phyloP scores from a whole-genome alignment of 1,140 invertebrate species.

The Sycobia sp. region DNA sequence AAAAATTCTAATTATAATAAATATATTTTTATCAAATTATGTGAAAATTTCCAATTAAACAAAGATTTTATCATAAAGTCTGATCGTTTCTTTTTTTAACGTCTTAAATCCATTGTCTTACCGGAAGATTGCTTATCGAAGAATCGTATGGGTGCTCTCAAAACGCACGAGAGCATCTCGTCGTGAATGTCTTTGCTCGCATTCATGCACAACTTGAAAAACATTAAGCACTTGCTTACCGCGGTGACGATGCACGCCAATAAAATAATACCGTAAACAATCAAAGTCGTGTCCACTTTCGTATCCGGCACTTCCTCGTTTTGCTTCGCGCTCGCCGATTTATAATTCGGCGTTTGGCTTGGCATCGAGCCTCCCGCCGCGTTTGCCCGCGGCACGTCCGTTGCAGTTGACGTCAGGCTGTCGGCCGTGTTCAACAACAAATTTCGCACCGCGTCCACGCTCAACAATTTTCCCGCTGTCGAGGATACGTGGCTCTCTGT shows the following conservation, averaged over 20 bases:
- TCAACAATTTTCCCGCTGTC: no score
- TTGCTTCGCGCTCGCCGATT: no score
- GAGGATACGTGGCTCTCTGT: background rate
- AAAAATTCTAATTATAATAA: no score
- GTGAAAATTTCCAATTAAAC: no score
- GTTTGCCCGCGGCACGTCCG: no score
- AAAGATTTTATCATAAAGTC: background rate
- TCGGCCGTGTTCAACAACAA: no score
- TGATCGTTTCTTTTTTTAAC: background rate
- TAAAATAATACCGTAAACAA: slow-evolving; percentile 57
- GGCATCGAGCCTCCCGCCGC: no score
- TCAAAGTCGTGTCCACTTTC: slow-evolving; percentile 45
- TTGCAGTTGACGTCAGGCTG: no score
- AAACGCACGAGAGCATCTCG: slow-evolving; percentile 67
- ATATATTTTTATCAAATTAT: slow-evolving; percentile 5
- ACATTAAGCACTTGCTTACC: slow-evolving; percentile 54
- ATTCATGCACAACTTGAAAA: slow-evolving; percentile 67
- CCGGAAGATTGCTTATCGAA: slow-evolving; percentile 74
- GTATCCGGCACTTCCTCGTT: no score
- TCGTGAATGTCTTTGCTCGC: slow-evolving; percentile 73
- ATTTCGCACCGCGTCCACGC: no score
- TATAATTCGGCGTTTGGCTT: no score
- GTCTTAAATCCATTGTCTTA: slow-evolving; percentile 47
- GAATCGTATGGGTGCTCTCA: slow-evolving; percentile 69
- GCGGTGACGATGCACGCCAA: slow-evolving; percentile 48